Conservation (phyloP, 2,888 invertebrate genomes). For the Cheilosia urbana region DNA sequence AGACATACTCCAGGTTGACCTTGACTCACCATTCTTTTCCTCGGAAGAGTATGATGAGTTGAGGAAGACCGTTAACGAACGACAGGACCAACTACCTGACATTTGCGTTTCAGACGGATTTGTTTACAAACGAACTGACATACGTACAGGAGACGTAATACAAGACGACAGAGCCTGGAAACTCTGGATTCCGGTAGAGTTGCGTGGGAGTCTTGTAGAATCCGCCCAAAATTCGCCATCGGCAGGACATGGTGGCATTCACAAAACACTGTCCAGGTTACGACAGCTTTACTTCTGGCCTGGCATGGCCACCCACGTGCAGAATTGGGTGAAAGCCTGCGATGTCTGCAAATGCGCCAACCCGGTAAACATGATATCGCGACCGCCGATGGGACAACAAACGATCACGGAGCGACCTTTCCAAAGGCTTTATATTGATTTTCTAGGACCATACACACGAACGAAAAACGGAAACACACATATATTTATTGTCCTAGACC, state of each 20-base stretch:
- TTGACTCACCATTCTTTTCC: no score
- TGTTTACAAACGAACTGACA: no score
- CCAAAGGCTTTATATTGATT: constrained; percentile 43
- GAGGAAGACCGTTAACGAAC: no score
- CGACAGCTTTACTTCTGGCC: no score
- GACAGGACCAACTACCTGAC: no score
- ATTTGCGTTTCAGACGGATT: no score
- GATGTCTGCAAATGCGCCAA: background rate
- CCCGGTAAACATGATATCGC: background rate
- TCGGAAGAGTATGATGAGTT: no score
- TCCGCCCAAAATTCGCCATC: background rate
- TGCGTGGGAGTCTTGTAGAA: background rate
- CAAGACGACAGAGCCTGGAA: constrained; percentile 2
- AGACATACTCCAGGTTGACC: no score
- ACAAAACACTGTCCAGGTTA: no score
- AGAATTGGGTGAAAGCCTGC: background rate
- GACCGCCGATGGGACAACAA: constrained; percentile 34
- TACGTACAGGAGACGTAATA: background rate
- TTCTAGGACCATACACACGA: constrained; percentile 58
- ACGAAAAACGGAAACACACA: constrained; percentile 36
- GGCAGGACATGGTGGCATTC: background rate
- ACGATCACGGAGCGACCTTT: constrained; percentile 33
- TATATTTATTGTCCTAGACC: constrained; percentile 44
- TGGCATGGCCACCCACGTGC: background rate
- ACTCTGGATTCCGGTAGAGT: background rate